Evolutionary conservation across 2,888 invertebrate genomes (phyloP), one percentile per base, ranked within the genome.

Genomic region (Tuta absoluta): DNA sequence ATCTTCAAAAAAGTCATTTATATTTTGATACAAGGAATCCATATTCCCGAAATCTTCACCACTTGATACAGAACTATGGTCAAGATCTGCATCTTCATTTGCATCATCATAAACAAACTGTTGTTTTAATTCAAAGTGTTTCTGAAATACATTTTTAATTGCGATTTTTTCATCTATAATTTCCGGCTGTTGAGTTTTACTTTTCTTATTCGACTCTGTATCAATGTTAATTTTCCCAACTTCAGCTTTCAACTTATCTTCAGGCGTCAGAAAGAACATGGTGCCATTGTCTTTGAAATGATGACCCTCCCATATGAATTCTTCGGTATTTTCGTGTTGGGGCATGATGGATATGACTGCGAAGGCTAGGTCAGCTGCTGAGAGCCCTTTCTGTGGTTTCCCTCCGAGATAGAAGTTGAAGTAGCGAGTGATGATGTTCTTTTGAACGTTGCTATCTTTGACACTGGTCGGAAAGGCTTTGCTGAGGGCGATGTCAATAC

Each of bases 271-370:
- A 65, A 68, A 71, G 62, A 73, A 74, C 61, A 74, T 56, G 14
- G 65, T 67, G n/a, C 72, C 74, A 21, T 66, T 37, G 23, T 45
- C 67, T 24, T 49, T 63, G 28, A 69, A 74, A 7, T 69, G 63
- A 0, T 10, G 17, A 11, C 64, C 49, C 19, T 60, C 21, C 68
- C 68, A 74, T 37, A 72, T 67, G n/a, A 70, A 65, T 28, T 67
- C 49, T 67, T 74, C 74, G 53, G 59, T 63, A 0, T 21, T 0
- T 12, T 41, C 49, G 33, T 65, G 62, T 8, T 59, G 21, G 0
- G 74, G 74, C 68, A 70, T 71, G 5, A 74, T 71, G 21, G 74
- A 65, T 65, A 74, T 68, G 0, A 65, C 65, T 17, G 72, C 65
- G 53, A 71, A 72, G 37, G 69, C 33, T 12, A 74, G 24, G 48